Percentiles rank a stretch among this genome's conserved stretches.
Conservation (phyloP, 2,888 invertebrate species). For the Perdita meconis region DNA sequence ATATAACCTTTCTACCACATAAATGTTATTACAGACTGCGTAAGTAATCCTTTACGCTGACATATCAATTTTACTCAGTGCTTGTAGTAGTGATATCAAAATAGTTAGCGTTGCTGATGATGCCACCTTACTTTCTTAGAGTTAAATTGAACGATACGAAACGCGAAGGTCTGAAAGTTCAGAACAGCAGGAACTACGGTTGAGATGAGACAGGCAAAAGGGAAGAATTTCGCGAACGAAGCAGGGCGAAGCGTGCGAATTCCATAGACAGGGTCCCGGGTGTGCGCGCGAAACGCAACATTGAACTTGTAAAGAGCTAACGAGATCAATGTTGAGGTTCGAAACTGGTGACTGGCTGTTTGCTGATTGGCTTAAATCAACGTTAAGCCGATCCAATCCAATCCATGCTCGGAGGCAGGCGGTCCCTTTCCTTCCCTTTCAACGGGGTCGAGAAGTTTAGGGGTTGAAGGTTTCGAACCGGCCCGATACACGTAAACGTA, state of each 20-base stretch:
- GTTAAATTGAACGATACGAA: too few species aligned
- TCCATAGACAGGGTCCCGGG: slow-evolving; percentile 28
- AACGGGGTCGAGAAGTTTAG: slow-evolving; percentile 58
- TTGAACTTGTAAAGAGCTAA: slow-evolving; percentile 82
- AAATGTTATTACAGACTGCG: too few species aligned
- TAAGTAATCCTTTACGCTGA: too few species aligned
- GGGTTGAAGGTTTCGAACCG: slow-evolving; percentile 61
- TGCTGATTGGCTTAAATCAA: slow-evolving; percentile 84
- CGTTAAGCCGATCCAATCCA: slow-evolving; percentile 84
- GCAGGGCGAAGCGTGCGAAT: slow-evolving; percentile 43
- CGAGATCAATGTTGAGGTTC: slow-evolving; percentile 82
- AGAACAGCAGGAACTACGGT: slow-evolving; percentile 22
- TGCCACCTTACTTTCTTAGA: too few species aligned
- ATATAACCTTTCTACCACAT: too few species aligned
- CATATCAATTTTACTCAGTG: too few species aligned
- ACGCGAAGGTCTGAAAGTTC: too few species aligned
- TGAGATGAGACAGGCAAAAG: background rate
- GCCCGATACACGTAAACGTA: slow-evolving; percentile 55
- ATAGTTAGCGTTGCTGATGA: too few species aligned
- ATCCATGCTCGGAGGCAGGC: slow-evolving; percentile 78
- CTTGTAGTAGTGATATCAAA: too few species aligned
- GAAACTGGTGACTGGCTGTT: slow-evolving; percentile 80
- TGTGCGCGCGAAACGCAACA: slow-evolving; percentile 77
- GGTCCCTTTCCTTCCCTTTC: slow-evolving; percentile 75
- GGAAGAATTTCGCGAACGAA: slow-evolving; percentile 9